A percentile compares a stretch with the other conserved stretches of the same genome.
phyloP scores from a whole-genome alignment of 2,888 invertebrate genomes.

The Ecdyonurus torrentis region DNA sequence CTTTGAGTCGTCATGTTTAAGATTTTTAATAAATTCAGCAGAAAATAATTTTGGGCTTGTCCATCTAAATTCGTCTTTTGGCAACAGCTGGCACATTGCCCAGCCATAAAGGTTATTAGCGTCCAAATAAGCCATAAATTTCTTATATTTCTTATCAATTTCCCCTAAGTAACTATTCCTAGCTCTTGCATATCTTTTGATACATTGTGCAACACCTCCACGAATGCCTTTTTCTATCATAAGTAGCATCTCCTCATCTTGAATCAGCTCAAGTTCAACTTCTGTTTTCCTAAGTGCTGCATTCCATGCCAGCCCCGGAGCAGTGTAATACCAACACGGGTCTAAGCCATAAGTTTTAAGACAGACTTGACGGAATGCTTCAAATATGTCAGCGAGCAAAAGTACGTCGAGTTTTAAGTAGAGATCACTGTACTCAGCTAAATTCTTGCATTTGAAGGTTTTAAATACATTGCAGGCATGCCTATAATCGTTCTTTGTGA shows the following conservation, averaged over 20 bases:
- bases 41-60: background rate
- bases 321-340: constrained; percentile 18
- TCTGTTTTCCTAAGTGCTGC: constrained; percentile 18
- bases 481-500: background rate
- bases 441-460: constrained; percentile 17
- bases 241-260: constrained; percentile 10
- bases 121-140: constrained; percentile 13
- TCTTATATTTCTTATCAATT: too few species aligned
- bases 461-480: background rate
- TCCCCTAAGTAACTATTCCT: too few species aligned
- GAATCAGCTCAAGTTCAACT: constrained; percentile 16
- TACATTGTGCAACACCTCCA: constrained; percentile 8
- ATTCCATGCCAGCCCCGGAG: constrained; percentile 19
- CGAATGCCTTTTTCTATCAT: constrained; percentile 11
- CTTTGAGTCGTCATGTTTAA: background rate
- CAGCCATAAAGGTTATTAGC: constrained; percentile 13
- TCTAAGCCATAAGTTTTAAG: constrained; percentile 19
- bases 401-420: constrained; percentile 23
- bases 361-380: constrained; percentile 20
- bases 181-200: constrained; percentile 7
- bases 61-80: too few species aligned
- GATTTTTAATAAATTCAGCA: background rate
- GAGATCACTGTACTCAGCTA: constrained; percentile 22
- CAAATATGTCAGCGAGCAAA: constrained; percentile 22
- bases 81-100: too few species aligned